Conservation (phyloP, 2,113 vertebrate species). For the Phylloscopus trochilus region DNA sequence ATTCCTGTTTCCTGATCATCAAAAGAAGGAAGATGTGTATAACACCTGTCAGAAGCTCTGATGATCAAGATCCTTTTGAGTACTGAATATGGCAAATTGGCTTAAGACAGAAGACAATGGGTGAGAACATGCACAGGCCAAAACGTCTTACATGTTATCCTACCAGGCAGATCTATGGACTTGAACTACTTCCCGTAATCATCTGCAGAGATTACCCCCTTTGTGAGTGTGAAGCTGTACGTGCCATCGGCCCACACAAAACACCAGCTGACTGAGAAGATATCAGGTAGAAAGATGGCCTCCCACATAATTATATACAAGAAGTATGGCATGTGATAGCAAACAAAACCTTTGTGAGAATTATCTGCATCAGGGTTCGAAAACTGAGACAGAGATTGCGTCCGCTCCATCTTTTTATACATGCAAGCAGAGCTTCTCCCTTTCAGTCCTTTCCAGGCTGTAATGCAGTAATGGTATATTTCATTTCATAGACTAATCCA, state of each 20-base stretch:
- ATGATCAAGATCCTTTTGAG: not conserved
- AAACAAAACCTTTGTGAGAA: not conserved
- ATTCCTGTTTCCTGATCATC: not conserved
- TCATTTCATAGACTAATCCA: not conserved
- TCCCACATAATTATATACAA: not conserved
- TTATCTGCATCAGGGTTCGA: not conserved
- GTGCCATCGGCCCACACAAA: not conserved
- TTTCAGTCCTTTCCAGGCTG: not conserved
- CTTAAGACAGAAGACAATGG: not conserved
- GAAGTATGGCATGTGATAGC: accelerated
- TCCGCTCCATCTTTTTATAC: not conserved
- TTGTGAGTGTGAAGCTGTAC: not conserved
- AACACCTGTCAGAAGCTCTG: not conserved
- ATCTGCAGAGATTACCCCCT: not conserved
- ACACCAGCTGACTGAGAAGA: not conserved
- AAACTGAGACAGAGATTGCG: not conserved
- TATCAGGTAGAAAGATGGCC: not conserved
- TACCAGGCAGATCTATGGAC: not conserved
- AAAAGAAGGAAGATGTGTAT: not conserved
- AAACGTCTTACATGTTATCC: not conserved
- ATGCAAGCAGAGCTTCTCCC: not conserved
- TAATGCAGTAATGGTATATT: not conserved
- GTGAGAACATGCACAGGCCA: not conserved
- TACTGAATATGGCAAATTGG: not conserved
- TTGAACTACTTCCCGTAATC: not conserved